Base-by-base conservation (phyloP, 2,113 vertebrate genomes). In the Centrocercus urophasianus region DNA sequence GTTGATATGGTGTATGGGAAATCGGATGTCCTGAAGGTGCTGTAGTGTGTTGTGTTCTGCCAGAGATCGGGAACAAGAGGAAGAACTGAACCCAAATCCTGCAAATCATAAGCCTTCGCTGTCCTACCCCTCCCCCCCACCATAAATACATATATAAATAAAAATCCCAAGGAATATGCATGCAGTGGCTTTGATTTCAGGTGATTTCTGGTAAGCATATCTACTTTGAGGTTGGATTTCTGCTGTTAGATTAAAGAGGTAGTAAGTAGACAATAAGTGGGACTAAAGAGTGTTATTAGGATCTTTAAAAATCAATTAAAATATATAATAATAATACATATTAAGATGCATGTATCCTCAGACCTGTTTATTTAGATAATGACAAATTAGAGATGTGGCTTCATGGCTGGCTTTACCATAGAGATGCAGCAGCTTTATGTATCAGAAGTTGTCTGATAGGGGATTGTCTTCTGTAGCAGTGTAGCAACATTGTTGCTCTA, bases 21-120 rank as follows among this genome's bases (percentile, higher is more conserved):
- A 54, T 86, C 38, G 42, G 25, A 42, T 34, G 24, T 43, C 40
- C 61, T 57, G 8, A 3, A 72, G n/a, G 42, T 47, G n/a, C 57
- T 73, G 3, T 42, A n/a, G 21, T 20, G 19, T 0, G 0, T 15
- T 64, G 28, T 56, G 2, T 72, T 74, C 67, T 22, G 7, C 24
- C 5, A 14, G 25, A 84, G 13, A 25, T 69, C 2, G 0, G 27
- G 15, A 17, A 56, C 30, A 30, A 81, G 60, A 63, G 17, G 73
- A 70, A 59, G 7, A 11, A 36, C 20, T 19, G 50, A 69, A 28
- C 30, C 6, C 36, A 82, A 87, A 52, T 72, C 14, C 9, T 72
- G 22, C 15, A 48, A 50, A 43, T 32, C 30, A 66, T 8, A 66
- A 20, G 19, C 7, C 67, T 13, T 36, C 22, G 6, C 60, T 17